Evolutionary conservation across 2,888 invertebrate species (phyloP).

Genomic region (Muschampia plurimacula): DNA sequence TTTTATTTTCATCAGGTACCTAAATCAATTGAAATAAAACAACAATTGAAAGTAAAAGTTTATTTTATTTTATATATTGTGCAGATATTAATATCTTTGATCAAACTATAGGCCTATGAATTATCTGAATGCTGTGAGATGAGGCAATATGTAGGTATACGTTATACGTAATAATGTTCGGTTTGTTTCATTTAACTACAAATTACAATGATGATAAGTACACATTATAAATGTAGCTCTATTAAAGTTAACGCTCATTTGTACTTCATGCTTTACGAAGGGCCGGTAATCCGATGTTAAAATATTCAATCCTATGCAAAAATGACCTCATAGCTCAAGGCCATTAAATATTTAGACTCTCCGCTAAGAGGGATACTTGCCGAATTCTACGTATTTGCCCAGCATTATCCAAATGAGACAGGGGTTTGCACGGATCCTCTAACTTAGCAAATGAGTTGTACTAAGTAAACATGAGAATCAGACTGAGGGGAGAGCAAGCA

Average conservation of each 20-base stretch:
- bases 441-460: conserved; percentile 78
- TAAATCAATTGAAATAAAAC: too few relatives aligned
- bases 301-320: conserved; percentile 37
- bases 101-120: too few relatives aligned
- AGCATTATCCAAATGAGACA: conserved; percentile 78
- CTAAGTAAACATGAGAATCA: conserved; percentile 66
- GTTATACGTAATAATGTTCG: too few relatives aligned
- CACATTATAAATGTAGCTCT: not conserved
- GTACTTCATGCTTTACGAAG: conserved; percentile 15
- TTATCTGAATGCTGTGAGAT: too few relatives aligned
- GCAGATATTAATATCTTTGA: too few relatives aligned
- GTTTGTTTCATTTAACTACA: too few relatives aligned
- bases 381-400: conserved; percentile 65
- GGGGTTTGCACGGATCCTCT: conserved; percentile 64
- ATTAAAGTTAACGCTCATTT: conserved; percentile 6
- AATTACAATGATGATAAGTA: too few relatives aligned
- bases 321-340: conserved; percentile 36
- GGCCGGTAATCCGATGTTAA: conserved; percentile 15
- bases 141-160: too few relatives aligned
- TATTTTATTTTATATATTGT: too few relatives aligned
- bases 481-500: conserved; percentile 47
- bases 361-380: conserved; percentile 42
- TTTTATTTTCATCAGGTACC: too few relatives aligned
- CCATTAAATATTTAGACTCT: conserved; percentile 34
- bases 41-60: too few relatives aligned